Percentiles rank a stretch among this genome's conserved stretches.
Evolutionary conservation across 2,797 vertebrate genomes (phyloP).

Genomic region (Sternotherus odoratus): DNA sequence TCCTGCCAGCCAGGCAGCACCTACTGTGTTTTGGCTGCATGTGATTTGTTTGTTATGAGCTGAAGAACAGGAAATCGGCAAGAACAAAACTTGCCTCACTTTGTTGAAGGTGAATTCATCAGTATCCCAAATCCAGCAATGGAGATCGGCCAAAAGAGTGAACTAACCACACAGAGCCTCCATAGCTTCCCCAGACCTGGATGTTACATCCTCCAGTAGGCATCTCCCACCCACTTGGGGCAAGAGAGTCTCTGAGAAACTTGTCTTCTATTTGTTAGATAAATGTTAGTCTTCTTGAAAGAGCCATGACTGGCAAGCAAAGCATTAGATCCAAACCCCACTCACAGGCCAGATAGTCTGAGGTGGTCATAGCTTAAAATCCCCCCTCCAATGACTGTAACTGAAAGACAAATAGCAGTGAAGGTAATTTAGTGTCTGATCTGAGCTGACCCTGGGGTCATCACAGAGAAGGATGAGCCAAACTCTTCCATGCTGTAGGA

Average conservation of each 20-base stretch:
- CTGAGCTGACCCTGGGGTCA: neutral
- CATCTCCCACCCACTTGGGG: neutral
- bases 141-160: neutral
- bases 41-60: neutral
- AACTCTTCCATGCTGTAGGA: neutral
- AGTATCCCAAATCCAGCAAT: neutral
- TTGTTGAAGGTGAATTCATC: neutral
- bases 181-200: neutral
- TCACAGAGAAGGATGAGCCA: neutral
- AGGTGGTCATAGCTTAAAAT: neutral
- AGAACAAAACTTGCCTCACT: neutral
- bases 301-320: neutral
- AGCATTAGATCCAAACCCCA: neutral
- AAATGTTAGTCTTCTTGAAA: neutral
- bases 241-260: neutral
- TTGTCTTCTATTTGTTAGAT: neutral
- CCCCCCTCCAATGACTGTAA: neutral
- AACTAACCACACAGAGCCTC: neutral
- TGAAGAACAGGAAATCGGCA: neutral
- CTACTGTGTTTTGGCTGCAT: neutral
- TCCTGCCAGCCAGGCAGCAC: neutral
- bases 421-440: neutral
- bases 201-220: neutral
- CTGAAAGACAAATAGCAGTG: neutral
- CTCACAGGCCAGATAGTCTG: neutral